Percentiles rank a stretch among this genome's conserved stretches.
Conservation (phyloP, 2,113 vertebrate species). For the Urocitellus parryii region DNA sequence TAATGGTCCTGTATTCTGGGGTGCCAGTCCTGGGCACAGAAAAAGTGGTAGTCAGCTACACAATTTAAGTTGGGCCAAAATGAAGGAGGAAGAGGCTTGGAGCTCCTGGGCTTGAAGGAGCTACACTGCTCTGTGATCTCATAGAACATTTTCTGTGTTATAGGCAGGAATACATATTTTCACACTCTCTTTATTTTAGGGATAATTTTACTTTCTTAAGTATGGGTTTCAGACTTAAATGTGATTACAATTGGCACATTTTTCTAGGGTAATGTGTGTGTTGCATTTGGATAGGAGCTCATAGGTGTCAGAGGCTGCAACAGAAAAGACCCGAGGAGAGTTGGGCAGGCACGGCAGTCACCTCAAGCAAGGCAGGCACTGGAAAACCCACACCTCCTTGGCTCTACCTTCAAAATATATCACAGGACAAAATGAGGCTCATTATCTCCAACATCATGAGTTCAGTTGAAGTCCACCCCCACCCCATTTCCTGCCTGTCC, state of each 20-base stretch:
- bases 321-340: background rate
- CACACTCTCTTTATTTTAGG: background rate
- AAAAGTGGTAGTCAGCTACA: background rate
- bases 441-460: background rate
- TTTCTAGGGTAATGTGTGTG: background rate
- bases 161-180: background rate
- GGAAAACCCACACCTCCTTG: background rate
- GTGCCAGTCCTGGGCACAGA: background rate
- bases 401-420: background rate
- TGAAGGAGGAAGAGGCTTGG: background rate
- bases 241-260: background rate
- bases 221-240: background rate
- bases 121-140: background rate
- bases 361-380: background rate
- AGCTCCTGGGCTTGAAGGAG: background rate
- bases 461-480: background rate
- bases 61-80: background rate
- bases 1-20: background rate
- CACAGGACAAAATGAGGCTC: background rate
- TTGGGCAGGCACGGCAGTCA: rapidly evolving
- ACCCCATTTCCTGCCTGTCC: background rate
- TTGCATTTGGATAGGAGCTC: background rate
- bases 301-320: background rate
- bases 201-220: background rate
- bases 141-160: background rate